Percentiles rank a stretch among this genome's conserved stretches.
These are phyloP conservation scores for Mayetiola destructor DNA, from an alignment of 2,888 invertebrate genomes.

Conservation along the genomic window DNA sequence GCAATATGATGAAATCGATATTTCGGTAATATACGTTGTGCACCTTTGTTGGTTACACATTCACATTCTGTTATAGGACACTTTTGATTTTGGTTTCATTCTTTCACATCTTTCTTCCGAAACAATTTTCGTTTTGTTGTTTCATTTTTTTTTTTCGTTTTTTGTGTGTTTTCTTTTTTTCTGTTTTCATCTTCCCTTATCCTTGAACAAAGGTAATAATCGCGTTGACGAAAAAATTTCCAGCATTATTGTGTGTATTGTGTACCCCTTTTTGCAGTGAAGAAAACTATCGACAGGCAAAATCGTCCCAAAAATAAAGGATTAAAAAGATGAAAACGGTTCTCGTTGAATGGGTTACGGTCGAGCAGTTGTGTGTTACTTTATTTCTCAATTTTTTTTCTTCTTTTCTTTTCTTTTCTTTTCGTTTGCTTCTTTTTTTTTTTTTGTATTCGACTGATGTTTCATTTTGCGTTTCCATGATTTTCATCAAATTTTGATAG, in stretches of 20 bases:
- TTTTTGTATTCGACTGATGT: too few species aligned
- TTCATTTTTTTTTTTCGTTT: neutral
- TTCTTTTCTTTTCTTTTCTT: neutral
- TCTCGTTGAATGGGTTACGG: neutral
- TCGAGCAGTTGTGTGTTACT: too few species aligned
- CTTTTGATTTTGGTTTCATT: neutral
- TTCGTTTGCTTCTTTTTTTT: too few species aligned
- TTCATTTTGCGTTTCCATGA: too few species aligned
- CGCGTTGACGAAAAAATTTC: too few species aligned
- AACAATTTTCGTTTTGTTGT: neutral
- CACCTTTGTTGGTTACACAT: neutral
- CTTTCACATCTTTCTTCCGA: neutral
- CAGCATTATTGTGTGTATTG: too few species aligned
- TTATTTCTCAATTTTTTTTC: too few species aligned
- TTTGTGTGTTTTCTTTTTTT: neutral
- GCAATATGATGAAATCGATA: slow-evolving; percentile 12
- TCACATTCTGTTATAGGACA: neutral
- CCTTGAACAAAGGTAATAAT: too few species aligned
- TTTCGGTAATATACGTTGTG: slow-evolving; percentile 3
- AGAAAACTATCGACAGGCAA: neutral
- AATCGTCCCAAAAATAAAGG: neutral
- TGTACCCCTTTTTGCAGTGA: neutral
- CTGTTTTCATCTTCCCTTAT: neutral
- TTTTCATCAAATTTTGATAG: too few species aligned
- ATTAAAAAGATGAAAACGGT: neutral